phyloP scores from a whole-genome alignment of 2,113 vertebrate species.

The Corydoras maculifer region DNA sequence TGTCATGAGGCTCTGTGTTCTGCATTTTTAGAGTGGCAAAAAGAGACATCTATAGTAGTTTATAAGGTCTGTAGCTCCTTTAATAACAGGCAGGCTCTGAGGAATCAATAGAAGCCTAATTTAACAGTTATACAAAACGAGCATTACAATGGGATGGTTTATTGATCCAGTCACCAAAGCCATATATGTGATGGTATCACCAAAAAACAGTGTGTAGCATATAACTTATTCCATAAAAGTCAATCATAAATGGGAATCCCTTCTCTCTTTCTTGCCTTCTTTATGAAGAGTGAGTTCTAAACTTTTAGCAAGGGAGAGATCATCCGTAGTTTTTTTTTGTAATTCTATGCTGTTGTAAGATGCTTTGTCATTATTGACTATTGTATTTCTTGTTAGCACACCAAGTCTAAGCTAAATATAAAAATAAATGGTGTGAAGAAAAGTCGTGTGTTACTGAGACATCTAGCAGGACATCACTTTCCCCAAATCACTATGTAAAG shows the following conservation, averaged over 20 bases:
- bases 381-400: constrained; percentile 1
- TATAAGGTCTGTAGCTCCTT: background rate
- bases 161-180: background rate
- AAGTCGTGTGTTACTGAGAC: background rate
- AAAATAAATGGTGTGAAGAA: background rate
- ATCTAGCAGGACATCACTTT: background rate
- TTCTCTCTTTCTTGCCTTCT: background rate
- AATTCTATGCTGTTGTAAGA: constrained; percentile 2
- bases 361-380: constrained; percentile 1
- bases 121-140: background rate
- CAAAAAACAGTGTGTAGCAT: background rate
- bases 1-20: background rate
- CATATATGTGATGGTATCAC: background rate
- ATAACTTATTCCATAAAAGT: background rate
- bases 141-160: background rate
- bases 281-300: background rate
- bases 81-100: background rate
- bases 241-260: background rate
- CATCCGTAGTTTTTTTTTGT: constrained; percentile 6
- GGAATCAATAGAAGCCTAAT: background rate
- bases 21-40: background rate
- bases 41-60: background rate
- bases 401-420: constrained; percentile 4
- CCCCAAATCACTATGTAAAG: constrained; percentile 1
- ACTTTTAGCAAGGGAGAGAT: background rate